phyloP scores from a whole-genome alignment of 2,113 vertebrate genomes.

The Jaculus jaculus region DNA sequence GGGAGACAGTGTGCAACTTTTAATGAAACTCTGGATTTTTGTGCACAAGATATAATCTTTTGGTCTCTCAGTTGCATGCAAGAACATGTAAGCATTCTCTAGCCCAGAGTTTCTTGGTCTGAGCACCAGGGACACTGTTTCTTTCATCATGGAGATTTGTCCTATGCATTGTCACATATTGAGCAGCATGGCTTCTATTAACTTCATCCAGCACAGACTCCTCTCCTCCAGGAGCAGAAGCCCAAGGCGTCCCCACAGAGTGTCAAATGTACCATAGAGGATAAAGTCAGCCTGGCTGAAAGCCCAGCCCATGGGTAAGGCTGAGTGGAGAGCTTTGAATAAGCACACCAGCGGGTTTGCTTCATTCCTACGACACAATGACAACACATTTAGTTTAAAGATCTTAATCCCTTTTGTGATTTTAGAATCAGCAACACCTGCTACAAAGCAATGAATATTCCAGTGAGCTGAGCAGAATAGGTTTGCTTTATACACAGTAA shows the following conservation, averaged over 20 bases:
- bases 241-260: not conserved
- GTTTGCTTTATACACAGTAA: not conserved
- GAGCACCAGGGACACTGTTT: not conserved
- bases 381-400: not conserved
- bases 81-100: not conserved
- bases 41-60: not conserved
- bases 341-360: not conserved
- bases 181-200: not conserved
- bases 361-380: not conserved
- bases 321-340: not conserved
- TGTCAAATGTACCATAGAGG: not conserved
- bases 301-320: not conserved
- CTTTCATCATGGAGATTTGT: not conserved
- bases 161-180: too few species aligned
- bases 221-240: not conserved
- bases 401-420: not conserved
- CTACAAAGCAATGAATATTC: not conserved
- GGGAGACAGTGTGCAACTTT: not conserved
- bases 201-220: not conserved
- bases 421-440: not conserved
- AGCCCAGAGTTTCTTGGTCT: not conserved
- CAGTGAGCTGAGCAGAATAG: not conserved
- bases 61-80: not conserved
- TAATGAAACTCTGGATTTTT: not conserved
- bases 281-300: not conserved